Percentiles rank a stretch among this genome's conserved stretches.
These are phyloP conservation scores for Elephantulus edwardii DNA, from an alignment of 2,113 vertebrate genomes.

Conservation along the genomic window DNA sequence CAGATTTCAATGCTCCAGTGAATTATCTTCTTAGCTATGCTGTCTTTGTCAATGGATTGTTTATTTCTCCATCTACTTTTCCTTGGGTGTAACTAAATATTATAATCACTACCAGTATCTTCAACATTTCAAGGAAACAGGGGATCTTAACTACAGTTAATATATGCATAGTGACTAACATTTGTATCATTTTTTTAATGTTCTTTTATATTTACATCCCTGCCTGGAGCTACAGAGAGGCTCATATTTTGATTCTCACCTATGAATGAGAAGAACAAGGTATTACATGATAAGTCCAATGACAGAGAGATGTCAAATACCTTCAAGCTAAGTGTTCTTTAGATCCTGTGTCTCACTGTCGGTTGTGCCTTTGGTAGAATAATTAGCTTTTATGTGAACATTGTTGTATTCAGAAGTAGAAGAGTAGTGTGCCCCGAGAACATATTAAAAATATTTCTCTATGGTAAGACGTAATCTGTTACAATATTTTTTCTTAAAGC, in stretches of 20 bases:
- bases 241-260: not conserved
- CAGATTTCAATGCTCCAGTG: not conserved
- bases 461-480: not conserved
- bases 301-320: not conserved
- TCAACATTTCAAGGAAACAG: constrained; percentile 3
- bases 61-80: not conserved
- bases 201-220: constrained; percentile 5
- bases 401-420: not conserved
- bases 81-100: not conserved
- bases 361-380: not conserved
- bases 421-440: not conserved
- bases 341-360: not conserved
- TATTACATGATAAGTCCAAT: not conserved
- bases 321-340: not conserved
- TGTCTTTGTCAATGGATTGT: not conserved
- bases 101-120: not conserved
- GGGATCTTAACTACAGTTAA: not conserved
- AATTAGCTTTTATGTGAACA: not conserved
- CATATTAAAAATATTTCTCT: not conserved
- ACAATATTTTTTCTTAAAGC: not conserved
- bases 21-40: not conserved
- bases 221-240: not conserved
- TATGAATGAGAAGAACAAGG: not conserved
- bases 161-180: not conserved
- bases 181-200: not conserved